Evolutionary conservation across 2,113 vertebrate species (phyloP).

Genomic region (Marmota monax): DNA sequence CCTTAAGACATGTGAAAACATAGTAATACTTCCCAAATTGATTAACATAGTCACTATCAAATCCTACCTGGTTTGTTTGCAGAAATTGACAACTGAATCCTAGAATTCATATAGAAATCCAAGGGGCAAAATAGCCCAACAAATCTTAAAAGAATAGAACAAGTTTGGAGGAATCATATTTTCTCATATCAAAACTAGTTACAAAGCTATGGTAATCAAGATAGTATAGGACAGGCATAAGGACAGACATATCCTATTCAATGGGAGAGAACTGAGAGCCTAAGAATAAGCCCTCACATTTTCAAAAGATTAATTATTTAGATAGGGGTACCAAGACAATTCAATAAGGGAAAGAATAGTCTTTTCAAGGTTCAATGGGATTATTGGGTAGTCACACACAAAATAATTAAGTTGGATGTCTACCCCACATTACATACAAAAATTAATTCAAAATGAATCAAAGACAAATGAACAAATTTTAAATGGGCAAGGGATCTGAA

Average conservation of each 20-base stretch:
- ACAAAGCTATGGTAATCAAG: conserved; percentile 6
- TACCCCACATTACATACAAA: conserved; percentile 1
- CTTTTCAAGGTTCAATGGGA: conserved; percentile 19
- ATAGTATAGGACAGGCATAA: not conserved
- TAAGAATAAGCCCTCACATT: not conserved
- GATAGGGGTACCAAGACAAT: not conserved
- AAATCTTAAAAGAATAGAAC: conserved; percentile 8
- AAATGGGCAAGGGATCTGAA: conserved; percentile 51
- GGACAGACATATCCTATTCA: not conserved
- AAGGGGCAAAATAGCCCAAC: not conserved
- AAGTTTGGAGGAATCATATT: not conserved
- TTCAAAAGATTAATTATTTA: not conserved
- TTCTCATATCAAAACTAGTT: conserved; percentile 37
- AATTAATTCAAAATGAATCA: conserved; percentile 48
- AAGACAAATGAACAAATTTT: conserved; percentile 38
- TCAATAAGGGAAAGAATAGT: not conserved
- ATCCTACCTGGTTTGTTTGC: conserved; percentile 17
- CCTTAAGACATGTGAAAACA: conserved; percentile 41
- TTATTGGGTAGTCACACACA: not conserved
- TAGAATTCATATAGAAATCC: conserved; percentile 16
- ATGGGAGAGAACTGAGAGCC: not conserved
- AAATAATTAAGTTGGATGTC: conserved; percentile 25
- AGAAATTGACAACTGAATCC: conserved; percentile 28
- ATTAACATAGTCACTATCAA: not conserved
- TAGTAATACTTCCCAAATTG: not conserved